Base-by-base conservation (phyloP, 2,797 vertebrate species). In the Tolypeutes matacus region DNA sequence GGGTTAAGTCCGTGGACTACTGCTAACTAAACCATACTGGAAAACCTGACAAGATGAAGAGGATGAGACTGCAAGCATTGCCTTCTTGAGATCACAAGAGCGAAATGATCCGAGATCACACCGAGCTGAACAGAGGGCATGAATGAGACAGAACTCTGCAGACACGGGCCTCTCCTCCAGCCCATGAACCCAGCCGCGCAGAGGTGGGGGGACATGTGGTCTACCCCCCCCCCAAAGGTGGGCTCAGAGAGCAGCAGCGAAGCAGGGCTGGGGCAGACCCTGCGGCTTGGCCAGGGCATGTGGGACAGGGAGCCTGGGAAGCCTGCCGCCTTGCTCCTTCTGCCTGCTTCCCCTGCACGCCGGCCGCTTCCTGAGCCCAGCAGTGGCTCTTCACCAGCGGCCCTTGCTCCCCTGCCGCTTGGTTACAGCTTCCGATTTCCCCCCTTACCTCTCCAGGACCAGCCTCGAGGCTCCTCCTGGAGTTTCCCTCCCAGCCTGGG, bases 221-320 rank as follows among this genome's bases (percentile, higher is more conserved):
- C 76, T 46, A 1, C 18, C 17, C 4, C 64, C 31, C 9, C 25
- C 78, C 13, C n/a, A 36, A 12, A 36, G 18, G 65, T 69, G 21
- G 15, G 21, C n/a, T n/a, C n/a, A n/a, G n/a, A n/a, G n/a, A n/a
- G n/a, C n/a, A n/a, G n/a, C n/a, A n/a, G n/a, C n/a, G n/a, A n/a
- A n/a, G n/a, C n/a, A n/a, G n/a, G n/a, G n/a, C n/a, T n/a, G n/a
- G n/a, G n/a, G n/a, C n/a, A n/a, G n/a, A n/a, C n/a, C n/a, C n/a
- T n/a, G n/a, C n/a, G n/a, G n/a, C n/a, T n/a, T n/a, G n/a, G n/a
- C n/a, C n/a, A n/a, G n/a, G n/a, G n/a, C n/a, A n/a, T n/a, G n/a
- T n/a, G n/a, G n/a, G n/a, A 11, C 0, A 67, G 62, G 3, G 10
- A 10, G 13, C 1, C 0, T 3, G 62, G 42, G 72, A 29, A 53